These are phyloP conservation scores for Natrix natrix DNA, from an alignment of 2,797 vertebrate species.

Conservation along the genomic window DNA sequence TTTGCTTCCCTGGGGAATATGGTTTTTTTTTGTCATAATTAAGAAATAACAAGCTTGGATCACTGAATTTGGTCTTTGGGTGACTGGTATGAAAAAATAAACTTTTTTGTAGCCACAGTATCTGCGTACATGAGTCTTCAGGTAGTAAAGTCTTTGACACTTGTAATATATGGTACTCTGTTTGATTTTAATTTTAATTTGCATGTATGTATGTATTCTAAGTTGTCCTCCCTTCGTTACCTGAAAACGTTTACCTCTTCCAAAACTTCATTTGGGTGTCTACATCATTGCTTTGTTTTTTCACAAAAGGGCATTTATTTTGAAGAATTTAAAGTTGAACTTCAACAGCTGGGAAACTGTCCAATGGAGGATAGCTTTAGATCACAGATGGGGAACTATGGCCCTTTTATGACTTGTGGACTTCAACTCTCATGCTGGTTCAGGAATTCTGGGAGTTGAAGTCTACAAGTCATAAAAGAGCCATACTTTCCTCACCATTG, in stretches of 20 bases:
- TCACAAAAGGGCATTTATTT: background rate
- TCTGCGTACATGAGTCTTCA: background rate
- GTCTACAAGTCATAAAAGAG: background rate
- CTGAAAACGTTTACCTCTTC: background rate
- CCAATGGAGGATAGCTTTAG: background rate
- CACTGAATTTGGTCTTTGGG: background rate
- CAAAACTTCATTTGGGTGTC: background rate
- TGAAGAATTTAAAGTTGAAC: background rate
- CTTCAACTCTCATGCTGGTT: background rate
- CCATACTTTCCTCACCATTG: background rate
- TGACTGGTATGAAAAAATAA: background rate
- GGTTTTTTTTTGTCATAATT: slow-evolving; percentile 9
- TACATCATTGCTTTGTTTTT: background rate
- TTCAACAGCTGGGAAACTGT: background rate
- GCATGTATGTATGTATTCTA: background rate
- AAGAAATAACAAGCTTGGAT: slow-evolving; percentile 2
- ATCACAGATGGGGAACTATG: background rate
- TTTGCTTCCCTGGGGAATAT: background rate
- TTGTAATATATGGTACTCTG: background rate
- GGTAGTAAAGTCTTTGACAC: background rate
- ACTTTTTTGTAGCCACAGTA: background rate
- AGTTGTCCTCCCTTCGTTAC: background rate
- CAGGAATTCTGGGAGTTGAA: background rate
- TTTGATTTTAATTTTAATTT: background rate
- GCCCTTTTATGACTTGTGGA: background rate